Evolutionary conservation across 2,113 vertebrate species (phyloP), one percentile per base, ranked within the genome.

Genomic region (Laticauda colubrina): DNA sequence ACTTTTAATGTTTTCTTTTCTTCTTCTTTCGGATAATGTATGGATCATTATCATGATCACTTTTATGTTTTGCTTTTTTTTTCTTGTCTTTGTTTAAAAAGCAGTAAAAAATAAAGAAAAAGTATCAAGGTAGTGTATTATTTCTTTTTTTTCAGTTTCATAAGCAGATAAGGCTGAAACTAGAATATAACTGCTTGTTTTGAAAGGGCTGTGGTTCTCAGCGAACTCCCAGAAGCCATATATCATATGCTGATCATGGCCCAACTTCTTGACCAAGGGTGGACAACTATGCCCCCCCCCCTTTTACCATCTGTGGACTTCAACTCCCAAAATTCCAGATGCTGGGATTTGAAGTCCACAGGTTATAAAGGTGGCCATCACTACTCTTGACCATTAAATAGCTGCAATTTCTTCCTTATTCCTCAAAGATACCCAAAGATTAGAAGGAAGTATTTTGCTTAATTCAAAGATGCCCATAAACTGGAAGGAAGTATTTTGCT

Each of bases 191-290:
- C 4, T 55, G 86, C 15, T 54, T 55, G 7, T 51, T 92, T n/a
- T 12, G 93, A 92, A 85, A 57, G 24, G 92, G 94, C 85, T 89
- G 90, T 93, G 53, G 11, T 69, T 95, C 94, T 15, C 91, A 95
- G 94, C 54, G n/a, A 4, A 92, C 29, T 5, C 26, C 61, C 94
- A 87, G 89, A 94, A 96, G 48, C 69, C 57, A 55, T 93, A 90
- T 92, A 39, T 93, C 93, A 94, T 64, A 1, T 43, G 59, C 88
- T 39, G 90, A 91, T 90, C 93, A 94, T 89, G 75, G 14, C 12
- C 89, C 15, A 89, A 91, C 64, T n/a, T 91, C 95, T 94, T 3
- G 59, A 7, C 95, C 55, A 48, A 59, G 0, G 61, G 11, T 64
- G 61, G 26, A 3, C 11, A 64, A n/a, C 61, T 64, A 64, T 64